Evolutionary conservation across 1,140 invertebrate species (phyloP).

Genomic region (Atta cephalotes): DNA sequence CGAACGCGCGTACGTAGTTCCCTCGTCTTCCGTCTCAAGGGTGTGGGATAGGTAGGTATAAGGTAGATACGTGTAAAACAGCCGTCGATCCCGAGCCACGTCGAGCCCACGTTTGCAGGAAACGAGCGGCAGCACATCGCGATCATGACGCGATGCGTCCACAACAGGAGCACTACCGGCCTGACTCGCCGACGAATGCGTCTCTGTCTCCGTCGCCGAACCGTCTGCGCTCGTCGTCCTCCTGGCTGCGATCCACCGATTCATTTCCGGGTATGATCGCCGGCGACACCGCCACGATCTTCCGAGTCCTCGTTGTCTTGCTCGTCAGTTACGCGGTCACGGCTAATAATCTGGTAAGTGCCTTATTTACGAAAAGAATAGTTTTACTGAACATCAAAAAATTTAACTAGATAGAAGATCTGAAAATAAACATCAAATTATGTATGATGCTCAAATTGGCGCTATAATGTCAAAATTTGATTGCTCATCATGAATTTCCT

Average conservation of each 20-base stretch:
- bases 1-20: conserved; percentile 52
- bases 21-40: conserved; percentile 3
- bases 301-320: conserved; percentile 60
- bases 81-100: conserved; percentile 21
- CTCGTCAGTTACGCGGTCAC: conserved; percentile 31
- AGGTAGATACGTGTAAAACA: conserved; percentile 6
- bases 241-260: conserved; percentile 57
- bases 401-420: no score
- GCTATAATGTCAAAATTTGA: no score
- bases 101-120: conserved; percentile 29
- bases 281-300: conserved; percentile 31
- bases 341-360: conserved; percentile 55
- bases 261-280: conserved; percentile 64
- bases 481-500: no score
- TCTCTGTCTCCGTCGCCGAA: conserved; percentile 68
- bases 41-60: conserved; percentile 2
- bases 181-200: conserved; percentile 67
- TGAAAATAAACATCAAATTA: no score
- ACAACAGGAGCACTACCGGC: conserved; percentile 69
- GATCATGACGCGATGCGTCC: conserved; percentile 77
- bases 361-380: neutral
- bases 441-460: no score
- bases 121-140: conserved; percentile 70
- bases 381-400: no score
- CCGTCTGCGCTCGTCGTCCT: conserved; percentile 66